A percentile compares a stretch with the other conserved stretches of the same genome.
Evolutionary conservation across 2,113 vertebrate genomes (phyloP).

Genomic region (Amazona vittata): DNA sequence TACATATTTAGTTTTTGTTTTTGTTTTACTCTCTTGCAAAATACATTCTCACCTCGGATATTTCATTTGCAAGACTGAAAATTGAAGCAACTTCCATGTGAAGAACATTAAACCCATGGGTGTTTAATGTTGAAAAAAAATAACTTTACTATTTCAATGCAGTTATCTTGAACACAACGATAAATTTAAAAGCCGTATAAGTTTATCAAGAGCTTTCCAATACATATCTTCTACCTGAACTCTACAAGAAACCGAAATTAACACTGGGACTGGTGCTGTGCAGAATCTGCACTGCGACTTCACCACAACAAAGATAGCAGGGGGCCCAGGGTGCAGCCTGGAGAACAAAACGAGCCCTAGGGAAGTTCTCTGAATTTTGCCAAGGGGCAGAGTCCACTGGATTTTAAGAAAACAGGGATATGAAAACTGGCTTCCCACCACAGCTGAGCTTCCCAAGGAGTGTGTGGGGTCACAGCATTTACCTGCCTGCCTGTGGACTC

Average conservation of each 20-base stretch:
- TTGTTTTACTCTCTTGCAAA: neutral
- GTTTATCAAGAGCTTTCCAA: neutral
- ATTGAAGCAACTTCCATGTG: neutral
- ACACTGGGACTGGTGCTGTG: neutral
- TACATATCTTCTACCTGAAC: neutral
- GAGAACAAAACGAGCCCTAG: neutral
- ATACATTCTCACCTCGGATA: neutral
- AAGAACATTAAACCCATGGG: neutral
- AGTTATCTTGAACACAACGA: neutral
- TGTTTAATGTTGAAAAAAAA: neutral
- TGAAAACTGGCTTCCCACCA: neutral
- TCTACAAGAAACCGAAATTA: neutral
- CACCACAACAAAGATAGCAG: neutral
- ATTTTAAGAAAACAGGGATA: neutral
- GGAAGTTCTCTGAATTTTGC: neutral
- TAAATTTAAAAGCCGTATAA: neutral
- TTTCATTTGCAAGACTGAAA: slow-evolving; percentile 29
- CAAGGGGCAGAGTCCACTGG: neutral
- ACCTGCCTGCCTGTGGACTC: neutral
- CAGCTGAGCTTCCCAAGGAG: neutral
- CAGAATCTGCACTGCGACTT: neutral
- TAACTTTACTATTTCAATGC: neutral
- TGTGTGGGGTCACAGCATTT: neutral
- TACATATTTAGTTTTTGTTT: neutral
- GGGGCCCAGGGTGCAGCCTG: neutral